Conservation (phyloP, 2,797 vertebrate species). For the Acridotheres tristis region DNA sequence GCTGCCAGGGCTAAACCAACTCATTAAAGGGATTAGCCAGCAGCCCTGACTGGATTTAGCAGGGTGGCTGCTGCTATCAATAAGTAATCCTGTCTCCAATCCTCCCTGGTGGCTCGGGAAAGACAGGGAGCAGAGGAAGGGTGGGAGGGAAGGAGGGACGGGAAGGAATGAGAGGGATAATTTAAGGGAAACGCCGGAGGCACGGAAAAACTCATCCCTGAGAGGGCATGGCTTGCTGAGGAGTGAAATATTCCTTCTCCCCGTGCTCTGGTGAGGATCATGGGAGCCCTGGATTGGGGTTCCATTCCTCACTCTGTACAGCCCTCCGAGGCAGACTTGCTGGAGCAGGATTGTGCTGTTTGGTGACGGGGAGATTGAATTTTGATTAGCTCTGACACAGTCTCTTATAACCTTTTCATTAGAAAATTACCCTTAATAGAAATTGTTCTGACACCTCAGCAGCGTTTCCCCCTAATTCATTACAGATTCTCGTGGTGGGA, state of each 20-base stretch:
- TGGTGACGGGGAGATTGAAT: slow-evolving; percentile 48
- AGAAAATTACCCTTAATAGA: slow-evolving; percentile 81
- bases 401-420: slow-evolving; percentile 79
- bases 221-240: background rate
- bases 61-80: slow-evolving; percentile 30
- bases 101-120: background rate
- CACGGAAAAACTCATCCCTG: background rate
- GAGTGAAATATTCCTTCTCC: background rate
- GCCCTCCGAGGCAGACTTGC: background rate
- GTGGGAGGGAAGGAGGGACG: background rate
- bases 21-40: slow-evolving; percentile 54
- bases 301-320: background rate
- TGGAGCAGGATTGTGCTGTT: background rate
- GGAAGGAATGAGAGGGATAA: background rate
- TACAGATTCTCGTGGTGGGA: background rate
- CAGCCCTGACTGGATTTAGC: slow-evolving; percentile 38
- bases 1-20: slow-evolving; percentile 15
- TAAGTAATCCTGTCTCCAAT: slow-evolving; percentile 39
- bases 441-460: slow-evolving; percentile 78
- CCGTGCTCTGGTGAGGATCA: background rate
- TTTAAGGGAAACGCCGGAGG: background rate
- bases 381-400: slow-evolving; percentile 70
- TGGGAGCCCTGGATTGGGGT: background rate
- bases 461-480: slow-evolving; percentile 64
- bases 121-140: background rate